Evolutionary conservation across 2,797 vertebrate genomes (phyloP).

Genomic region (Catamblyrhynchus diadema): DNA sequence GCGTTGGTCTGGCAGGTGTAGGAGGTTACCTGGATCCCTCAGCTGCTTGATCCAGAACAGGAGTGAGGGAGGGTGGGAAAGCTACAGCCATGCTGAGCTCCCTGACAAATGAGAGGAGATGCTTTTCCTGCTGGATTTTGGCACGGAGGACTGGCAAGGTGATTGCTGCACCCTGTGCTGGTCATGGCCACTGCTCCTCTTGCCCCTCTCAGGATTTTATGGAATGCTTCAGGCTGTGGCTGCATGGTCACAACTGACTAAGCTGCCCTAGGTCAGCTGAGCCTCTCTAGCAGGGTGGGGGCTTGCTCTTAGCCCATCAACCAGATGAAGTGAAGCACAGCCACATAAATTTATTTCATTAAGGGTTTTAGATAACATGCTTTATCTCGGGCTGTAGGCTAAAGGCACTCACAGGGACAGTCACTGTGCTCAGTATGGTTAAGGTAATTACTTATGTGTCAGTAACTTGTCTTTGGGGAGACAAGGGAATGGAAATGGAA

Average conservation of each 20-base stretch:
- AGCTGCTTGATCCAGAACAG: not conserved
- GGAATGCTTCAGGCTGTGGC: not conserved
- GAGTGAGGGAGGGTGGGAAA: not conserved
- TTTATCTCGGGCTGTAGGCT: not conserved
- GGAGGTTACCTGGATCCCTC: not conserved
- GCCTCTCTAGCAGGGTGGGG: not conserved
- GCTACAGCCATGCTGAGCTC: not conserved
- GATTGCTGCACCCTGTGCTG: not conserved
- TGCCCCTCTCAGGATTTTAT: not conserved
- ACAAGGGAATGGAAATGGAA: not conserved
- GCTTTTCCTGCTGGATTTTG: not conserved
- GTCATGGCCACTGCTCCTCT: not conserved
- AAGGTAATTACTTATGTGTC: not conserved
- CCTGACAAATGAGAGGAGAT: not conserved
- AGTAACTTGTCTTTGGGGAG: not conserved
- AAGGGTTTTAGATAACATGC: not conserved
- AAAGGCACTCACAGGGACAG: not conserved
- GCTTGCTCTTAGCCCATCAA: not conserved
- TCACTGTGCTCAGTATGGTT: not conserved
- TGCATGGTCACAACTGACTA: not conserved
- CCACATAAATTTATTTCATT: not conserved
- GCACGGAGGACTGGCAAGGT: accelerated
- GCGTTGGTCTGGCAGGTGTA: not conserved
- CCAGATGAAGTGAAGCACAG: not conserved
- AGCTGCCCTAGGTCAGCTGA: not conserved